Base-by-base conservation (phyloP, 2,888 invertebrate genomes). In the Drosophila macrospina region DNA sequence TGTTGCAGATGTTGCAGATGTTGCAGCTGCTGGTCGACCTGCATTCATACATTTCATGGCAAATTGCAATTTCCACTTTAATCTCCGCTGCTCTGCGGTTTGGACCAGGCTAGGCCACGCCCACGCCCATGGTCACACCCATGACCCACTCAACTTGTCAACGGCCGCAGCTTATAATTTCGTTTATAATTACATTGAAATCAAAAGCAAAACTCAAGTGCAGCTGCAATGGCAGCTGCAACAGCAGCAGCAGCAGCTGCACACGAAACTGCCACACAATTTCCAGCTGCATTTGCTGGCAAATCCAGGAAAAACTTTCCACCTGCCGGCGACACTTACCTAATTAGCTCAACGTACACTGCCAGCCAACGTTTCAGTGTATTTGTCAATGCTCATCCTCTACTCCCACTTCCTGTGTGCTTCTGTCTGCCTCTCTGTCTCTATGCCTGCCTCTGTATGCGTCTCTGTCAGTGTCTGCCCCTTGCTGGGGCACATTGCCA, bases 11-110 rank as follows among this genome's bases (percentile, higher is more conserved):
- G 20, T 20, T 20, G 20, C 20, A 44, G 13, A 7, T 13, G 48
- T 56, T 65, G 68, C 24, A 26, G 7, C 52, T 36, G 44, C 52
- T 30, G 48, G 51, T 32, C 57, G 61, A 56, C 63, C 75, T 62
- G 67, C 60, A 68, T 80, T 80, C 74, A 77, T 77, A 80, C 69
- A 80, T 79, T 79, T 74, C 70, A 74, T 52, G 64, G 74, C 80
- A 82, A 86, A 83, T 88, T 79, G 86, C 79, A 89, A 87, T 87
- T 89, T 87, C 88, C 86, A 83, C 71, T 76, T 86, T 86, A 89
- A 89, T 87, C 87, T 87, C 87, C 87, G 84, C 62, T 75, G 55
- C 52, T 60, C 39, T 45, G 71, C 26, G 71, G 66, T 54, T 39
- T 50, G 26, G 41, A 8, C 34, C 32, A 36, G 24, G 52, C 26